A percentile compares a stretch with the other conserved stretches of the same genome.
Evolutionary conservation across 2,888 invertebrate species (phyloP).

Genomic region (Heliconius aoede): DNA sequence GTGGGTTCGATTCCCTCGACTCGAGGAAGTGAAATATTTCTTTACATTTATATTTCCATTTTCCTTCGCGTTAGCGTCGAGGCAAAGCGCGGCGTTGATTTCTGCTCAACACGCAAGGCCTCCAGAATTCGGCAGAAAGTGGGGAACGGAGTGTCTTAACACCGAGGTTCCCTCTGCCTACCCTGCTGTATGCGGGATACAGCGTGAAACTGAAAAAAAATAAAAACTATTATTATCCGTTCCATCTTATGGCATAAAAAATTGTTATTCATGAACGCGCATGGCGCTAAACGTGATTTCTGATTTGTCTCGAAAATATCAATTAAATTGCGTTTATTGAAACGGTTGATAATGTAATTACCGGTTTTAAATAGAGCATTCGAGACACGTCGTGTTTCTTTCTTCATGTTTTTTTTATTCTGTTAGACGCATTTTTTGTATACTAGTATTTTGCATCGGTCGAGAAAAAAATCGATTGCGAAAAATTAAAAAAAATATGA

Average conservation of each 20-base stretch:
- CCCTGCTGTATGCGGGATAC: too few species aligned
- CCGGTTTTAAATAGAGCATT: constrained; percentile 23
- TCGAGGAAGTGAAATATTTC: too few species aligned
- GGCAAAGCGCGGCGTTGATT: too few species aligned
- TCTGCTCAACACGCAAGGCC: too few species aligned
- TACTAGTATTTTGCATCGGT: not conserved
- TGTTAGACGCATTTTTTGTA: not conserved
- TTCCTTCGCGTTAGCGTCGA: too few species aligned
- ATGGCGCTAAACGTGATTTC: constrained; percentile 26
- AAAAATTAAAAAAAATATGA: not conserved
- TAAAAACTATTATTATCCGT: not conserved
- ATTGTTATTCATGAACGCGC: not conserved
- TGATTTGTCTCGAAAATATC: constrained; percentile 13
- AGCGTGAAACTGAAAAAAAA: too few species aligned
- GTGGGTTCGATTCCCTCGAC: too few species aligned
- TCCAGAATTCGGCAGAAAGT: too few species aligned
- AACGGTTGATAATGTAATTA: constrained; percentile 11
- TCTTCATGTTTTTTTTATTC: not conserved
- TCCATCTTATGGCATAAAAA: not conserved
- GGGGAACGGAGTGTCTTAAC: too few species aligned
- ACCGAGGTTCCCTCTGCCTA: too few species aligned
- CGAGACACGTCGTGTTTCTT: not conserved
- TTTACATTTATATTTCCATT: too few species aligned
- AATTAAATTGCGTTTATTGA: constrained; percentile 23
- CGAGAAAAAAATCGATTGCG: not conserved